Evolutionary conservation across 1,140 invertebrate genomes (phyloP), one percentile per base, ranked within the genome.

Genomic region (Drosophila murphyi): DNA sequence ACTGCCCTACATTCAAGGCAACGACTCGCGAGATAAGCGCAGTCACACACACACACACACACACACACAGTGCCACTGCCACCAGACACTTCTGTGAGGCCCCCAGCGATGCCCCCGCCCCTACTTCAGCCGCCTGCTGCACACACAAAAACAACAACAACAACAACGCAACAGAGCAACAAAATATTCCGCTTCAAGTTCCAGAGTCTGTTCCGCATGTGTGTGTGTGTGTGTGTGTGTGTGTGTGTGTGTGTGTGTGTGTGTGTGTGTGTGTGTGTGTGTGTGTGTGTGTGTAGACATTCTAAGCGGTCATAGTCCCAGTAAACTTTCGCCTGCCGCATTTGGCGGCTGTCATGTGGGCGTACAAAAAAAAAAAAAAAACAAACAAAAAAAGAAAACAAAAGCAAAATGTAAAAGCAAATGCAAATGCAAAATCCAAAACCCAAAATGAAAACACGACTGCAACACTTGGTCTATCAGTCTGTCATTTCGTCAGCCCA

Each of bases 251-350:
- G 61, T 79, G 64, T 79, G 41, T 87, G 61, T 88, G 80, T 83
- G 77, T 83, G 48, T 52, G 35, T 52, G 35, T 48, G 48, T 68
- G 57, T 63, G 67, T 70, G 67, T 81, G 50, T 55, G 67, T 76
- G 52, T 56, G 61, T 79, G 64, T 79, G 41, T 87, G 61, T 88
- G 80, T 83, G 77, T 83, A 88, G 85, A 88, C 82, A 90, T 90
- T 90, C 83, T 90, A 90, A 90, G 87, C 87, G 87, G 87, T 90
- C 87, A 90, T 90, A 90, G 87, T 90, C 82, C 87, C 87, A 90
- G 82, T 90, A 90, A 90, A 90, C 87, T 90, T 87, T 90, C 82
- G 76, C 76, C 81, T 73, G 77, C 59, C 79, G 71, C 67, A 79
- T 69, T 67, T 78, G 43, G 62, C 62, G 67, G 63, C 61, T 55